Base-by-base conservation (phyloP, 1,140 invertebrate species). In the Magallana ariakensis region DNA sequence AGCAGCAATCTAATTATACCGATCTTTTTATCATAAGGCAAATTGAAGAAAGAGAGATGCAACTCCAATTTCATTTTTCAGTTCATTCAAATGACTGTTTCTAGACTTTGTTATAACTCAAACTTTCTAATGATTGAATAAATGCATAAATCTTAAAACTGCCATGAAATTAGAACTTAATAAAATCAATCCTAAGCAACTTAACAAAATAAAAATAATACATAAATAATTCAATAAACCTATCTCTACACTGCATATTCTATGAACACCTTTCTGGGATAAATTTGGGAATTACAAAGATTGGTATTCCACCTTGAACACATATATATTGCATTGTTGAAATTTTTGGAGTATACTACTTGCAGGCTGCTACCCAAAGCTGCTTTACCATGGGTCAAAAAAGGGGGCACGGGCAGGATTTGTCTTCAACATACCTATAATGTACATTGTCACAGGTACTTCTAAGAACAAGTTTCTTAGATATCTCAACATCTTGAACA, bases 271-370 rank as follows among this genome's bases (percentile, higher is more conserved):
- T 75, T 26, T 75, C 9, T 75, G 66, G 66, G 22, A 10, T 26
- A 46, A 2, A 75, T 26, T 22, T 75, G 22, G 22, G 19, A 33
- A 75, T 75, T 26, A 75, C 19, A 33, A 46, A 26, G 5, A 13
- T 46, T 15, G 19, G 66, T 33, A 75, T 75, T 75, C 19, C 66
- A 13, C 66, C 66, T 33, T 75, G 66, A 75, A 75, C 66, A 75
- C 66, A 75, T 75, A 26, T 75, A 75, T 13, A 75, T 75, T 75
- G 66, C 66, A 75, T 75, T 75, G 66, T 10, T 75, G 13, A 9
- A 26, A 26, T 26, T 26, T 26, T 13, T 26, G 0, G 19, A 26
- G 66, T 26, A 26, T 75, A 75, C 33, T 75, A 75, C 11, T 75
- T 46, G 33, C 33, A 46, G 33, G 33, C 33, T 46, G 33, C 33